Evolutionary conservation across 2,888 invertebrate genomes (phyloP).

Genomic region (Dryobota labecula): DNA sequence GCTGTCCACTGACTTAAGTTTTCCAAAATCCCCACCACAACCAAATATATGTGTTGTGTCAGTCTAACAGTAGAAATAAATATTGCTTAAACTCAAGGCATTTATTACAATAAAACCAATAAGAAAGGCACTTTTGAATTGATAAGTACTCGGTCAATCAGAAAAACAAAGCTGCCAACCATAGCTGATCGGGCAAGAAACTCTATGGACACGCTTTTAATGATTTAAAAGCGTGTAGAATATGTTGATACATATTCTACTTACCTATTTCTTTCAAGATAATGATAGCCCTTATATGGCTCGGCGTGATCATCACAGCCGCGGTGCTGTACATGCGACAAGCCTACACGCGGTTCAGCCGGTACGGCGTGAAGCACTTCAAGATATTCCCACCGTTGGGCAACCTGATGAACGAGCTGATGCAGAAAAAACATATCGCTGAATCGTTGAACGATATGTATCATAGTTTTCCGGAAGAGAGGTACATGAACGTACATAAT

Average conservation of each 20-base stretch:
- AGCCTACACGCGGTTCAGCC: constrained; percentile 67
- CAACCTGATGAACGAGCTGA: constrained; percentile 60
- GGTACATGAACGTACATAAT: constrained; percentile 48
- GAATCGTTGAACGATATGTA: constrained; percentile 64
- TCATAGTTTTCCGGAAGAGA: constrained; percentile 69
- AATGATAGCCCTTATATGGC: constrained; percentile 63
- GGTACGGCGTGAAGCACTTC: constrained; percentile 69
- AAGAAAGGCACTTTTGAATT: not conserved
- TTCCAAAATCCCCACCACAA: too few species aligned
- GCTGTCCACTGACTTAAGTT: too few species aligned
- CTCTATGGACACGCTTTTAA: too few species aligned
- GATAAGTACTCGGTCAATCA: not conserved
- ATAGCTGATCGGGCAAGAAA: too few species aligned
- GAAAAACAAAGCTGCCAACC: not conserved
- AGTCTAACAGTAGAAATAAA: too few species aligned
- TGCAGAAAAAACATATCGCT: constrained; percentile 61
- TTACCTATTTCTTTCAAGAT: constrained; percentile 6
- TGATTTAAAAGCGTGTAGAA: too few species aligned
- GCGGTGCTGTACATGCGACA: constrained; percentile 64
- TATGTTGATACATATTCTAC: too few species aligned
- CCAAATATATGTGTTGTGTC: too few species aligned
- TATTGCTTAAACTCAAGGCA: too few species aligned
- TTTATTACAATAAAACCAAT: too few species aligned
- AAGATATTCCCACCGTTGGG: constrained; percentile 69
- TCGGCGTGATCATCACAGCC: constrained; percentile 55